Percentiles rank a stretch among this genome's conserved stretches.
These are phyloP conservation scores for Saguinus imperator DNA, from an alignment of 2,113 vertebrate genomes.

Conservation along the genomic window DNA sequence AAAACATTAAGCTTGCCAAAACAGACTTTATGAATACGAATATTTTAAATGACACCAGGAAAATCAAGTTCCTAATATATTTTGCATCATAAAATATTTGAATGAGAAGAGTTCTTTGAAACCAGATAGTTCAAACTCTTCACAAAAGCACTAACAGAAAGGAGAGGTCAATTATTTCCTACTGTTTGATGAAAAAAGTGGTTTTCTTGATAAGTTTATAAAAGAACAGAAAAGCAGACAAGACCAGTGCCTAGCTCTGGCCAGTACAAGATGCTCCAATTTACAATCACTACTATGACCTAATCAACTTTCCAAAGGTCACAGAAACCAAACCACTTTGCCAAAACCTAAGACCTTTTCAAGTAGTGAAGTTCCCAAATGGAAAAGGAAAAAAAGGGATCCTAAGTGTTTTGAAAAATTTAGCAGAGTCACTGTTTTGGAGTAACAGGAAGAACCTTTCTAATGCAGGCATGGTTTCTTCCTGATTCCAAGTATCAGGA, in stretches of 20 bases:
- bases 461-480: not conserved
- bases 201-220: not conserved
- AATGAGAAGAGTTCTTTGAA: not conserved
- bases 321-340: not conserved
- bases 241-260: not conserved
- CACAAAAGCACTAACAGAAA: not conserved
- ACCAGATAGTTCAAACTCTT: not conserved
- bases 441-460: not conserved
- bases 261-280: not conserved
- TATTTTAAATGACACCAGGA: not conserved
- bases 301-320: not conserved
- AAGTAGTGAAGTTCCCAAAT: not conserved
- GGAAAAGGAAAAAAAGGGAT: not conserved
- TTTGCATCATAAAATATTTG: not conserved
- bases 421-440: not conserved
- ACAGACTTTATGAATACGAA: not conserved
- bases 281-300: not conserved
- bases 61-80: not conserved
- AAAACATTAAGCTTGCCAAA: slow-evolving; percentile 8
- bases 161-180: not conserved
- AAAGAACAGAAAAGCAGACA: not conserved
- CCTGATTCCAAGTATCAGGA: not conserved
- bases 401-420: not conserved
- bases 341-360: not conserved
- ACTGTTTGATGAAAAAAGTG: not conserved